A percentile compares a stretch with the other conserved stretches of the same genome.
Conservation (phyloP, 2,113 vertebrate species). For the Erpornis zantholeuca region DNA sequence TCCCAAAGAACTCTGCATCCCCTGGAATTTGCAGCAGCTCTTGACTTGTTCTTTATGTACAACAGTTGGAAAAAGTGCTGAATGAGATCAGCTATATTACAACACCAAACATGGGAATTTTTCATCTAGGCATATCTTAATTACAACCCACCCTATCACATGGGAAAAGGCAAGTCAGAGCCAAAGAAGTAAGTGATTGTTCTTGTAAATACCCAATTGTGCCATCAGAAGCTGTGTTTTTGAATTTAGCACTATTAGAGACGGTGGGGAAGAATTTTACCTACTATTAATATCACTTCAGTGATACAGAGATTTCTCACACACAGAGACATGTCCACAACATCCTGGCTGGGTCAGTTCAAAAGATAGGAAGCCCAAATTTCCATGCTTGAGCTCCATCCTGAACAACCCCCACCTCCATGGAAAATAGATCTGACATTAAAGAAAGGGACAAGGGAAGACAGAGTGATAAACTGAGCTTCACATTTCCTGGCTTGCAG, state of each 20-base stretch:
- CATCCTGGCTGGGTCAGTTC: not conserved
- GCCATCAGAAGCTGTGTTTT: not conserved
- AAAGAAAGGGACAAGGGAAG: not conserved
- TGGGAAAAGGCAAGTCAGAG: slow-evolving; percentile 41
- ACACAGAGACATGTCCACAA: not conserved
- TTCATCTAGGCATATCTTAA: slow-evolving; percentile 27
- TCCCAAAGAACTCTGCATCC: not conserved
- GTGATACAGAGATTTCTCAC: not conserved
- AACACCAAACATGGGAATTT: slow-evolving; percentile 26
- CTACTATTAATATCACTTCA: not conserved
- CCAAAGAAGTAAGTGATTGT: slow-evolving; percentile 39
- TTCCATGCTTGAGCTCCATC: not conserved
- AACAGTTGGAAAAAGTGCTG: not conserved
- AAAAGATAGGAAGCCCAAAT: not conserved
- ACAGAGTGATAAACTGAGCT: not conserved
- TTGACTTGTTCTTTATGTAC: not conserved
- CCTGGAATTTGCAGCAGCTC: not conserved
- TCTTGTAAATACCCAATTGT: slow-evolving; percentile 14
- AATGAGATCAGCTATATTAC: slow-evolving; percentile 41
- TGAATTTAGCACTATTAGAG: not conserved
- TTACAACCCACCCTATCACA: slow-evolving; percentile 51
- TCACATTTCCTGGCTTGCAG: not conserved
- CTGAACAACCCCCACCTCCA: not conserved
- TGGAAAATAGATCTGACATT: not conserved
- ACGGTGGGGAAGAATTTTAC: not conserved